A percentile compares a stretch with the other conserved stretches of the same genome.
Conservation (phyloP, 2,888 invertebrate species). For the Netelia virgata region DNA sequence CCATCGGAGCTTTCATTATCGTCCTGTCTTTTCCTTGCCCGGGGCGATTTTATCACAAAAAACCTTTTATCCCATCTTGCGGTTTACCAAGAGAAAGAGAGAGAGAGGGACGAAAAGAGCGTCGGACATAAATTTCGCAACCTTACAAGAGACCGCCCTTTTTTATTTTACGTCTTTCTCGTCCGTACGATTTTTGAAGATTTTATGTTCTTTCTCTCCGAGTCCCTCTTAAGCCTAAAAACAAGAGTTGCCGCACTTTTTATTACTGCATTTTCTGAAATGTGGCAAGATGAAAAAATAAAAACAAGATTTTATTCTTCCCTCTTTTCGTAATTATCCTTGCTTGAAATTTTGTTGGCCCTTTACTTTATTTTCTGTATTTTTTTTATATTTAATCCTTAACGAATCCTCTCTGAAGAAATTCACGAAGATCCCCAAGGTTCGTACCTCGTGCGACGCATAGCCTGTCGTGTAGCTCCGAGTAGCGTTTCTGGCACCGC, state of each 20-base stretch:
- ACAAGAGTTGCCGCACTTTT: neutral
- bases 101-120: neutral
- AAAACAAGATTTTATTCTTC: neutral
- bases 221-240: conserved; percentile 15
- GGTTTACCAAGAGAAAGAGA: neutral
- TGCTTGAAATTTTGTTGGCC: neutral
- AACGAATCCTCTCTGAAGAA: conserved; percentile 15
- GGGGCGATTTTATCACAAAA: conserved; percentile 21
- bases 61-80: conserved; percentile 57
- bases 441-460: neutral
- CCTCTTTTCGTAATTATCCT: conserved; percentile 17
- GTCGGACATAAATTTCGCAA: conserved; percentile 46
- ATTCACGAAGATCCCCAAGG: neutral
- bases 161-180: conserved; percentile 29
- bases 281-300: neutral
- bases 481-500: conserved; percentile 29
- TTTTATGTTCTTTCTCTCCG: neutral
- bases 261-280: conserved; percentile 3
- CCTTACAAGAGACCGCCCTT: conserved; percentile 10
- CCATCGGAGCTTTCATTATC: neutral
- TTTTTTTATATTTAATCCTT: conserved; percentile 14
- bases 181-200: conserved; percentile 15
- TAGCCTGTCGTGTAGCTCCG: neutral
- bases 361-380: neutral
- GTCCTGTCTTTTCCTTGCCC: neutral